Conservation (phyloP, 2,797 vertebrate species). For the Eospalax fontanierii region DNA sequence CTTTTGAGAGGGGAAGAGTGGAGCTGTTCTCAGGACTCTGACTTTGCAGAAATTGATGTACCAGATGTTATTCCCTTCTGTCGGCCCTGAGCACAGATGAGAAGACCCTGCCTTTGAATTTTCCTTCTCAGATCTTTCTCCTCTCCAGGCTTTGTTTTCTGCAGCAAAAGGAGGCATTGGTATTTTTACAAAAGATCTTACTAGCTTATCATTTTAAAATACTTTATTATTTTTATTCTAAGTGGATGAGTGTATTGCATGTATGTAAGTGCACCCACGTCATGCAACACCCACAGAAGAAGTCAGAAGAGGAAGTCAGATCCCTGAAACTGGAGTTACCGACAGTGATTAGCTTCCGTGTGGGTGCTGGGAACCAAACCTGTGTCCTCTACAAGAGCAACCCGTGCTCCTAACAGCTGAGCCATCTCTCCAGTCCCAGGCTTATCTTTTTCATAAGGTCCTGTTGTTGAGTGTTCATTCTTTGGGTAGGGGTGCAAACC, state of each 20-base stretch:
- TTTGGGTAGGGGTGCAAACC: background rate
- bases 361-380: too few relatives aligned
- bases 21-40: background rate
- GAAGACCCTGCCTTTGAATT: background rate
- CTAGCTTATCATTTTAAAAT: background rate
- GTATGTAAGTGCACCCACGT: too few relatives aligned
- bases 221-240: too few relatives aligned
- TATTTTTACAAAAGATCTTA: background rate
- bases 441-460: background rate
- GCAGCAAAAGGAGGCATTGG: background rate
- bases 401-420: too few relatives aligned
- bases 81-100: background rate
- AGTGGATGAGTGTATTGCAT: too few relatives aligned
- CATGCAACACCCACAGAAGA: too few relatives aligned
- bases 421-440: too few relatives aligned
- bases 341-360: too few relatives aligned
- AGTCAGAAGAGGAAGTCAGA: too few relatives aligned
- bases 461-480: background rate
- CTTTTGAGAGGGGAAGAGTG: background rate
- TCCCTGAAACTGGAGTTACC: too few relatives aligned
- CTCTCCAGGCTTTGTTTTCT: background rate
- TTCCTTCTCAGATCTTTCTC: background rate
- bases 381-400: too few relatives aligned
- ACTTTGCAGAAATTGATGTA: slow-evolving; percentile 3
- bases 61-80: background rate